phyloP scores from a whole-genome alignment of 2,888 invertebrate genomes.

The Dione vanillae region DNA sequence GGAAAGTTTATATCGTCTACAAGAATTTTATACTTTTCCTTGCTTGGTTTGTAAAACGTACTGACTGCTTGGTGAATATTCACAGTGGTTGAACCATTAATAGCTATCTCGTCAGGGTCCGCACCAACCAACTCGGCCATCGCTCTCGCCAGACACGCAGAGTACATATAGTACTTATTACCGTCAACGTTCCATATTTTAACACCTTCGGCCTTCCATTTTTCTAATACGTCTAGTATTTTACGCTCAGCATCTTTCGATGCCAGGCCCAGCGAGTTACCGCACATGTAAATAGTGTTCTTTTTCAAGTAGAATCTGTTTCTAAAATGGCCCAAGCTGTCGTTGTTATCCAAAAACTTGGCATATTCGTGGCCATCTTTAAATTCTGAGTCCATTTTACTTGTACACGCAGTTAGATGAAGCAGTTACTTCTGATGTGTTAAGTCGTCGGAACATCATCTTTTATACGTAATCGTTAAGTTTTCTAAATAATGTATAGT shows the following conservation, averaged over 20 bases:
- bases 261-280: conserved; percentile 72
- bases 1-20: conserved; percentile 74
- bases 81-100: conserved; percentile 64
- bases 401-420: not conserved
- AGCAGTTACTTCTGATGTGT: not conserved
- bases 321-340: conserved; percentile 62
- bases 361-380: conserved; percentile 61
- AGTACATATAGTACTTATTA: conserved; percentile 67
- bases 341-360: conserved; percentile 65
- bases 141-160: conserved; percentile 58
- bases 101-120: conserved; percentile 62
- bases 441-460: not conserved
- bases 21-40: conserved; percentile 66
- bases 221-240: conserved; percentile 55
- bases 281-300: conserved; percentile 69
- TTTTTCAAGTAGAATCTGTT: conserved; percentile 65
- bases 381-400: conserved; percentile 48
- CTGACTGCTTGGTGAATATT: conserved; percentile 71
- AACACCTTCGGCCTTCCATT: conserved; percentile 69
- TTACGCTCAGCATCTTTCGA: conserved; percentile 67
- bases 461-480: not conserved
- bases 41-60: conserved; percentile 70
- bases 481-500: conserved; percentile 19
- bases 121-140: conserved; percentile 71
- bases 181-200: conserved; percentile 66